Evolutionary conservation across 2,888 invertebrate species (phyloP), one percentile per base, ranked within the genome.

Genomic region (Salticus scenicus): DNA sequence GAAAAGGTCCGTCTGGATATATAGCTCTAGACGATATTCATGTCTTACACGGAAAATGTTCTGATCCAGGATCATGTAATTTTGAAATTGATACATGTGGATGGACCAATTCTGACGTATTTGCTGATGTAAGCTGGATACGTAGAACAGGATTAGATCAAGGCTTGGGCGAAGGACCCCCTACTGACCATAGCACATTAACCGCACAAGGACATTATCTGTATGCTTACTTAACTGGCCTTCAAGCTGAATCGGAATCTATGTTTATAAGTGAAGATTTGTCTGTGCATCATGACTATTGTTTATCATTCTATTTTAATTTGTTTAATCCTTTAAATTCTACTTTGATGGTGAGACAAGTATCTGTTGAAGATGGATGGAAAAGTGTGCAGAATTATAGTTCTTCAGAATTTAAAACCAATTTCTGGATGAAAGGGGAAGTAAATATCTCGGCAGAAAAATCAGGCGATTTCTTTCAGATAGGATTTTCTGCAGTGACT

Each of bases 31-130:
- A 88, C 41, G 88, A 88, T 17, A 79, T 88, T 14, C 66, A 88
- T 8, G n/a, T 88, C 24, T 57, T 42, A 1, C 81, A 87, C 47
- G 87, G 87, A 57, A 20, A 28, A 24, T 88, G 88, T 66, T 87
- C 88, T 12, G 83, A 88, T 63, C 47, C 69, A 12, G 79, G 27
- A 5, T 78, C 88, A 17, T 88, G 88, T 51, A 87, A 64, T 33
- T 88, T 88, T 33, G 88, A 88, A 71, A 76, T 79, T 28, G 88
- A 88, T 41, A 63, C 86, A 20, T 88, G 88, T 64, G 88, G 88
- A 4, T 88, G 88, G 88, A 71, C 27, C 8, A 77, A 77, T 42
- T 66, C 67, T 17, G 75, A 70, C 27, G 76, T 82, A 20, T 72
- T 78, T 64, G 74, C 87, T 27, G 82, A 78, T 28, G 51, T 88